A percentile compares a stretch with the other conserved stretches of the same genome.
Evolutionary conservation across 2,888 invertebrate genomes (phyloP).

Genomic region (Amphipyra tragopoginis): DNA sequence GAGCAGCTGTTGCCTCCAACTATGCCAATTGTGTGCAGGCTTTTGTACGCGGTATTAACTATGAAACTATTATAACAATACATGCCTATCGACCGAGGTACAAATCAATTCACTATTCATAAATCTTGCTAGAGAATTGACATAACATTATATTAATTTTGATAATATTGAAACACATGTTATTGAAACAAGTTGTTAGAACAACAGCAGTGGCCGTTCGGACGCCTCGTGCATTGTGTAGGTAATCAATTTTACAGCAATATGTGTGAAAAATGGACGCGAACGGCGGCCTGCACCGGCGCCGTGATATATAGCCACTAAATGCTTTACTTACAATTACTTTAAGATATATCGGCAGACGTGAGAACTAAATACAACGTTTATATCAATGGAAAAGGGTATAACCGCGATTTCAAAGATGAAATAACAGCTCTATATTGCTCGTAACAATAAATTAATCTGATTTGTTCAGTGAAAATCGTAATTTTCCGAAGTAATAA

Average conservation of each 20-base stretch:
- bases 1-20: constrained; percentile 82
- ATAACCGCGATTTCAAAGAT: constrained; percentile 12
- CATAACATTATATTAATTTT: constrained; percentile 19
- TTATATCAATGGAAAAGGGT: constrained; percentile 21
- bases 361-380: constrained; percentile 61
- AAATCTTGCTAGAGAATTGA: constrained; percentile 54
- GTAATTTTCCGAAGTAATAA: constrained; percentile 33
- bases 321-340: constrained; percentile 76
- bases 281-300: constrained; percentile 64
- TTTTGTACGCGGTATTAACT: constrained; percentile 83
- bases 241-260: constrained; percentile 77
- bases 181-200: constrained; percentile 45
- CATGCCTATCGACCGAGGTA: constrained; percentile 61
- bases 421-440: constrained; percentile 8
- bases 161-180: constrained; percentile 27
- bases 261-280: constrained; percentile 77
- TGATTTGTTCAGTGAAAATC: constrained; percentile 7
- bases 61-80: constrained; percentile 81
- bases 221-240: constrained; percentile 60
- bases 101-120: constrained; percentile 66
- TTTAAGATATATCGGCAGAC: constrained; percentile 70
- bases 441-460: constrained; percentile 8
- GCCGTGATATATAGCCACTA: constrained; percentile 74
- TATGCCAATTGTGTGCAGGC: constrained; percentile 84
- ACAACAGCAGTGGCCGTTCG: constrained; percentile 36